Conservation (phyloP, 2,888 invertebrate species). For the Amphipyra berbera region DNA sequence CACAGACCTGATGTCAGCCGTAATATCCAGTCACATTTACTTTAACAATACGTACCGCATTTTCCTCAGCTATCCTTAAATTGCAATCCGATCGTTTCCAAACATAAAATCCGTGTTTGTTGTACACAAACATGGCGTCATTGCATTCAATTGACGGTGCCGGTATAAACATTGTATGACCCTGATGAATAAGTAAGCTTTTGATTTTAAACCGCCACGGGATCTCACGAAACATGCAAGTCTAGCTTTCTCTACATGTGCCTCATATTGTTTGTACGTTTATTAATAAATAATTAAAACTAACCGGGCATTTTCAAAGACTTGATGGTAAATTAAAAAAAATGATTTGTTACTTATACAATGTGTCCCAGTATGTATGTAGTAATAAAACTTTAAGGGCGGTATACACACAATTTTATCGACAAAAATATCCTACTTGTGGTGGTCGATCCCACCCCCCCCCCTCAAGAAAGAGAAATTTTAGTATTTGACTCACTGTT, state of each 20-base stretch:
- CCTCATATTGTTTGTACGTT: slow-evolving; percentile 19
- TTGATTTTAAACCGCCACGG: slow-evolving; percentile 59
- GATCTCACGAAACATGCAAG: slow-evolving; percentile 58
- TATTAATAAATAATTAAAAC: slow-evolving; percentile 47
- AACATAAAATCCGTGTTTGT: slow-evolving; percentile 51
- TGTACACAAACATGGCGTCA: slow-evolving; percentile 45
- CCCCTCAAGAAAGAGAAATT: too few relatives aligned
- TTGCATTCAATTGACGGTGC: slow-evolving; percentile 46
- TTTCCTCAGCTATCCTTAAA: slow-evolving; percentile 42
- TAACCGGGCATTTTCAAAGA: slow-evolving; percentile 1
- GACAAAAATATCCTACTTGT: too few relatives aligned
- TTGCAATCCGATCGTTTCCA: slow-evolving; percentile 28
- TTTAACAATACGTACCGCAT: slow-evolving; percentile 21
- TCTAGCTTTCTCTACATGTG: slow-evolving; percentile 18
- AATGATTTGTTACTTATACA: too few relatives aligned
- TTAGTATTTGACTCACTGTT: too few relatives aligned
- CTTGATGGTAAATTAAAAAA: too few relatives aligned
- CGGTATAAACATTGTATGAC: slow-evolving; percentile 42
- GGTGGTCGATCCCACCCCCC: too few relatives aligned
- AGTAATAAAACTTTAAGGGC: too few relatives aligned
- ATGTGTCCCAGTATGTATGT: too few relatives aligned
- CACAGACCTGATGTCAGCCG: neutral
- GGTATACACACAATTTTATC: too few relatives aligned
- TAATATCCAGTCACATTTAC: slow-evolving; percentile 20
- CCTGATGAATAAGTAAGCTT: slow-evolving; percentile 62